phyloP scores from a whole-genome alignment of 2,888 invertebrate genomes.

The Rotaria magnacalcarata region DNA sequence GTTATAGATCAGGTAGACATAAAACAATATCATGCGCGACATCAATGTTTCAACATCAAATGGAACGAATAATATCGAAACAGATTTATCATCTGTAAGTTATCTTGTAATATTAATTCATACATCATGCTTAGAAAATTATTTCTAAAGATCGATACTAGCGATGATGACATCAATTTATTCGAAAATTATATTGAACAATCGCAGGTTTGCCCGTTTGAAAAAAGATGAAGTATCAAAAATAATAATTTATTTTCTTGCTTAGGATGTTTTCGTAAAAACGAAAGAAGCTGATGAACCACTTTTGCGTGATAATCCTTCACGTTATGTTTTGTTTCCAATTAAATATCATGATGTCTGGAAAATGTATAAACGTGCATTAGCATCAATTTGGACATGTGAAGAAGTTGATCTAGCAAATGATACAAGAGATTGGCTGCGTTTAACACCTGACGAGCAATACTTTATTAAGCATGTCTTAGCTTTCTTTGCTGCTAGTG shows the following conservation, averaged over 20 bases:
- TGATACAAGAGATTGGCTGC: conserved; percentile 80
- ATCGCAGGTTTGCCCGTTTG: too few species aligned
- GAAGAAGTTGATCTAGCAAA: conserved; percentile 94
- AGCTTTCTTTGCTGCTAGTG: conserved; percentile 98
- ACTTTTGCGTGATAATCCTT: conserved; percentile 80
- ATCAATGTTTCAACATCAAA: background rate
- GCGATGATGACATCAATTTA: too few species aligned
- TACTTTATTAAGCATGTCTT: conserved; percentile 92
- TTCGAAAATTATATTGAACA: too few species aligned
- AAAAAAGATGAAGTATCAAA: too few species aligned
- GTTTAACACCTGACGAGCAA: conserved; percentile 75
- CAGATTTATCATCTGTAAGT: background rate
- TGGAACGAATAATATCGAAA: background rate
- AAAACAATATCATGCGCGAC: background rate
- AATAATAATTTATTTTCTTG: background rate
- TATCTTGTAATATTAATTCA: background rate
- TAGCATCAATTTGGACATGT: conserved; percentile 97
- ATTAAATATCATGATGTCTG: conserved; percentile 94
- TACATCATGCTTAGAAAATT: too few species aligned
- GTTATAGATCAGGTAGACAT: too few species aligned
- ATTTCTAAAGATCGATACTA: too few species aligned
- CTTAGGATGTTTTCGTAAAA: background rate
- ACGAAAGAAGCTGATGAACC: conserved; percentile 68
- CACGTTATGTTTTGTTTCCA: conserved; percentile 87
- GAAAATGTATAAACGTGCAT: conserved; percentile 96